Evolutionary conservation across 2,113 vertebrate genomes (phyloP).

Genomic region (Psilopsiagon aymara): DNA sequence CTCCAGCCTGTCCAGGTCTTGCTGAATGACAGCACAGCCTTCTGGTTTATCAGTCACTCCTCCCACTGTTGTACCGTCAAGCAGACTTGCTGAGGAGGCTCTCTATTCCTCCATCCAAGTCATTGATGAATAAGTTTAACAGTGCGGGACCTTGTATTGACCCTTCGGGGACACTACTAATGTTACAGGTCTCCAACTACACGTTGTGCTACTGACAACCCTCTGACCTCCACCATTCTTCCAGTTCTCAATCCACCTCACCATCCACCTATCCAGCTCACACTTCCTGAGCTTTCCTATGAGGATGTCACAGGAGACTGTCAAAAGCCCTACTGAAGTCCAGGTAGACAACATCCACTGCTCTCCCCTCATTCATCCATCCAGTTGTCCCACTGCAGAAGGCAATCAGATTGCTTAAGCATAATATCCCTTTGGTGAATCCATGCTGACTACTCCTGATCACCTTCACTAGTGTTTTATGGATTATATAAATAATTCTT

Average conservation of each 20-base stretch:
- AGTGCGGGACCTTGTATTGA: background rate
- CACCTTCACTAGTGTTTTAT: background rate
- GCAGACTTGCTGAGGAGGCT: background rate
- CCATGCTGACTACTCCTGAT: background rate
- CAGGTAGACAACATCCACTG: background rate
- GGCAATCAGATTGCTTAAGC: background rate
- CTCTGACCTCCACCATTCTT: background rate
- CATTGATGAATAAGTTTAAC: background rate
- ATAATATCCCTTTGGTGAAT: background rate
- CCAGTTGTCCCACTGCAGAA: background rate
- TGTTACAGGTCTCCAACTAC: background rate
- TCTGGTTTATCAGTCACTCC: background rate
- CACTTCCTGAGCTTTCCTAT: background rate
- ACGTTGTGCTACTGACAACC: background rate
- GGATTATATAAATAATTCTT: background rate
- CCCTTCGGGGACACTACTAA: background rate
- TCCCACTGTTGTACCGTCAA: background rate
- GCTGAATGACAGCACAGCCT: background rate
- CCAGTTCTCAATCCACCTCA: background rate
- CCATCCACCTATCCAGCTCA: background rate
- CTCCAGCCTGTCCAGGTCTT: background rate
- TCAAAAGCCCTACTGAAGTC: background rate
- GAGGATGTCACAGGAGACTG: background rate
- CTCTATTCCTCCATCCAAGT: background rate
- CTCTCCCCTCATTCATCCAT: background rate